Evolutionary conservation across 2,888 invertebrate genomes (phyloP).

Genomic region (Strigamia maritima): DNA sequence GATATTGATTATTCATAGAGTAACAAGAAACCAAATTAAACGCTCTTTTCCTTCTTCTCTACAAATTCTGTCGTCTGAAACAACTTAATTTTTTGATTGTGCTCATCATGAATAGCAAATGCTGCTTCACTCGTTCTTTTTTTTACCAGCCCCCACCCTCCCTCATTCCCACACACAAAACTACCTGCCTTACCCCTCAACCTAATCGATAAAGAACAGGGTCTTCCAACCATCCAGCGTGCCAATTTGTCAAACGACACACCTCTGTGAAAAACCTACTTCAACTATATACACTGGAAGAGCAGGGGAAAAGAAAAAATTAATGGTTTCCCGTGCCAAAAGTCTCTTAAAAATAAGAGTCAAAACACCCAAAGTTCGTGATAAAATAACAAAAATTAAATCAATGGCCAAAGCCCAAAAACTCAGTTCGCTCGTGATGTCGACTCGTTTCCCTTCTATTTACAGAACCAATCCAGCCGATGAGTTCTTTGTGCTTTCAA

Average conservation of each 20-base stretch:
- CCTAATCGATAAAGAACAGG: constrained; percentile 19
- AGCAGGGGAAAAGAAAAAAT: not conserved
- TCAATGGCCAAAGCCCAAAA: constrained; percentile 16
- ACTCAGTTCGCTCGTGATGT: not conserved
- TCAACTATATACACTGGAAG: constrained; percentile 12
- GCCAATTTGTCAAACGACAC: constrained; percentile 23
- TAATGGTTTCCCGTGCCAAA: constrained; percentile 16
- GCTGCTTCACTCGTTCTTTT: constrained; percentile 9
- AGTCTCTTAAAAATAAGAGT: not conserved
- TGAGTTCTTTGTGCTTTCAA: constrained; percentile 23
- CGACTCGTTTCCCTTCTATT: constrained; percentile 3
- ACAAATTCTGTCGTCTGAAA: constrained; percentile 19
- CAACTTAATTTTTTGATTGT: constrained; percentile 23
- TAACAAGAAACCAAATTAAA: constrained; percentile 23
- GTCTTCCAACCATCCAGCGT: constrained; percentile 12
- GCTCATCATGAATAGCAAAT: constrained; percentile 23
- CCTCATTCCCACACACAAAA: constrained; percentile 4
- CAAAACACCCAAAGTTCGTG: not conserved
- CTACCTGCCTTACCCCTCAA: constrained; percentile 13
- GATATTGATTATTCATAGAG: constrained; percentile 16
- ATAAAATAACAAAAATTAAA: constrained; percentile 23
- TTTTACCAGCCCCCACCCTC: not conserved
- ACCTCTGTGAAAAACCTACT: constrained; percentile 7
- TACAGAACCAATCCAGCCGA: constrained; percentile 16
- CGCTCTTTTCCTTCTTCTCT: constrained; percentile 16